These are phyloP conservation scores for Phoronis australis DNA, from an alignment of 2,888 invertebrate species.

Conservation along the genomic window DNA sequence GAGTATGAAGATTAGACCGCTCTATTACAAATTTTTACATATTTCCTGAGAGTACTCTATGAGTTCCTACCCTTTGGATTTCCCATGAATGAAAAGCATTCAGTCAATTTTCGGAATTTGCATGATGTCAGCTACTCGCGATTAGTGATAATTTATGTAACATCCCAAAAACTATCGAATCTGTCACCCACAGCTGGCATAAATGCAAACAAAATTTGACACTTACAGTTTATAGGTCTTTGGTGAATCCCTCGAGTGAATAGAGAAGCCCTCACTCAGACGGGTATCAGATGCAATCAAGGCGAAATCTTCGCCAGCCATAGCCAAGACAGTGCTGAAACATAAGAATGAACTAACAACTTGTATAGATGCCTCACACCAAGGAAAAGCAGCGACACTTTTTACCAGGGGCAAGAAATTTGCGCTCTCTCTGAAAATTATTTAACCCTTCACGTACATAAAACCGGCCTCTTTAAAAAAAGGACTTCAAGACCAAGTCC, in stretches of 20 bases:
- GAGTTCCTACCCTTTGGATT: too few relatives aligned
- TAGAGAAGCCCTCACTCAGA: constrained; percentile 82
- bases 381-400: background rate
- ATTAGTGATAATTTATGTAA: too few relatives aligned
- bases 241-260: constrained; percentile 81
- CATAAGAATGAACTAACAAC: constrained; percentile 8
- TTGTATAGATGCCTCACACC: background rate
- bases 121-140: too few relatives aligned
- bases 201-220: constrained; percentile 2
- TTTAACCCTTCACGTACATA: too few relatives aligned
- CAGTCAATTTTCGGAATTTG: too few relatives aligned
- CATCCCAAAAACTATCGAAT: too few relatives aligned
- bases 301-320: constrained; percentile 91
- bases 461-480: too few relatives aligned
- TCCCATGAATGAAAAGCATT: too few relatives aligned
- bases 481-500: too few relatives aligned
- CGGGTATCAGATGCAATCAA: constrained; percentile 94
- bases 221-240: constrained; percentile 72
- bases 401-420: background rate
- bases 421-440: background rate
- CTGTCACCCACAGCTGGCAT: background rate
- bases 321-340: constrained; percentile 84
- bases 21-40: too few relatives aligned
- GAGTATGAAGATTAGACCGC: too few relatives aligned
- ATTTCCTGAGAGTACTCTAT: too few relatives aligned